Evolutionary conservation across 2,113 vertebrate species (phyloP).

Genomic region (Oreochromis aureus): DNA sequence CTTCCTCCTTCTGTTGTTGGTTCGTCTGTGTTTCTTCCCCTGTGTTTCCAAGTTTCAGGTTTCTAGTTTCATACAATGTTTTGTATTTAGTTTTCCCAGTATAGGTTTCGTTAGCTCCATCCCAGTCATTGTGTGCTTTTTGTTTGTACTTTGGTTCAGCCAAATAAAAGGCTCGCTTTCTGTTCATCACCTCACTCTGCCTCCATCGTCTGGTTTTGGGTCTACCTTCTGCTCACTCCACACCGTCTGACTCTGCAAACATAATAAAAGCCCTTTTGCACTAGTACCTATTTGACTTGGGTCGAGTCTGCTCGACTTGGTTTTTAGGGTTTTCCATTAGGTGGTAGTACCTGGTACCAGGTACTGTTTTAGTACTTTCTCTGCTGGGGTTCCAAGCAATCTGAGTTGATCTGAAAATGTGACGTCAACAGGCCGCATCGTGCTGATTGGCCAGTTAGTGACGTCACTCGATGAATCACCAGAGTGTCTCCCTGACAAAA

Average conservation of each 20-base stretch:
- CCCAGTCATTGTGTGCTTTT: background rate
- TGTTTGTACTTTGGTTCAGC: background rate
- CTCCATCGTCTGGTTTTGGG: background rate
- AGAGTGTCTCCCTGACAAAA: background rate
- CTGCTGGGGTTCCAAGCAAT: background rate
- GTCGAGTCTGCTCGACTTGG: background rate
- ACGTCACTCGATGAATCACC: no score
- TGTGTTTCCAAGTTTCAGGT: background rate
- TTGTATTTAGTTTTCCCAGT: background rate
- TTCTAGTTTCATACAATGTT: background rate
- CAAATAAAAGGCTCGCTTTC: background rate
- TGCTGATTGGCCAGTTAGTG: background rate
- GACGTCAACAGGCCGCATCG: background rate
- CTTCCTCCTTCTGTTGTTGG: background rate
- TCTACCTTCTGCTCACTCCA: background rate
- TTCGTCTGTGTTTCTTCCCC: background rate
- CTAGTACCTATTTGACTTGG: fast-evolving
- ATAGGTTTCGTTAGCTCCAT: fast-evolving
- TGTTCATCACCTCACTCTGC: background rate
- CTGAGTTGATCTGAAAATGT: background rate
- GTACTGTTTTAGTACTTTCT: background rate
- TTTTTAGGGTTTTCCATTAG: background rate
- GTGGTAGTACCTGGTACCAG: background rate
- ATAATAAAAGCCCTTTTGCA: background rate
- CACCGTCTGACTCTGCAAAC: background rate